phyloP scores from a whole-genome alignment of 1,140 invertebrate genomes.

The Ceratosolen solmsi region DNA sequence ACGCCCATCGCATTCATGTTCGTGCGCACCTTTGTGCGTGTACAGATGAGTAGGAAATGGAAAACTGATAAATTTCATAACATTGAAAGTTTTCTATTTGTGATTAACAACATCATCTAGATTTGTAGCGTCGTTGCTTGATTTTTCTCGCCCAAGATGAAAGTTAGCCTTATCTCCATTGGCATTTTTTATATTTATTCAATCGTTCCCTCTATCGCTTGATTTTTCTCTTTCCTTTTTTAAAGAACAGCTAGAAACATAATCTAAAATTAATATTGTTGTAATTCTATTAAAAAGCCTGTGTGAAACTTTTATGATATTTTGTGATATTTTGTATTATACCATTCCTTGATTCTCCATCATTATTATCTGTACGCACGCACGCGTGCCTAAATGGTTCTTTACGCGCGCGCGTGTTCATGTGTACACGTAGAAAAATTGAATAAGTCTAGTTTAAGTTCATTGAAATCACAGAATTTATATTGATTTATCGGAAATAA shows the following conservation, averaged over 20 bases:
- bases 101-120: neutral
- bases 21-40: neutral
- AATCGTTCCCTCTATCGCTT: neutral
- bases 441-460: too few species aligned
- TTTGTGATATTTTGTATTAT: too few species aligned
- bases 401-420: too few species aligned
- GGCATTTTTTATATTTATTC: neutral
- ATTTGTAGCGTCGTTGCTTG: neutral
- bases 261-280: neutral
- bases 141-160: neutral
- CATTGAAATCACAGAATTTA: too few species aligned
- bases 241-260: neutral
- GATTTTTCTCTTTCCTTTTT: neutral
- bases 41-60: neutral
- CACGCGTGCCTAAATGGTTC: too few species aligned
- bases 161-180: neutral
- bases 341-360: too few species aligned
- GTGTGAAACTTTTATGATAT: too few species aligned
- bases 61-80: neutral
- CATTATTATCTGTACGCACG: too few species aligned
- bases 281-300: neutral
- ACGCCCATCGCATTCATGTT: neutral
- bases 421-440: too few species aligned
- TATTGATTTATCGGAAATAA: too few species aligned
- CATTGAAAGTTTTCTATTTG: slow-evolving; percentile 3